phyloP scores from a whole-genome alignment of 2,888 invertebrate species.

The Rugalucina vietnamica region DNA sequence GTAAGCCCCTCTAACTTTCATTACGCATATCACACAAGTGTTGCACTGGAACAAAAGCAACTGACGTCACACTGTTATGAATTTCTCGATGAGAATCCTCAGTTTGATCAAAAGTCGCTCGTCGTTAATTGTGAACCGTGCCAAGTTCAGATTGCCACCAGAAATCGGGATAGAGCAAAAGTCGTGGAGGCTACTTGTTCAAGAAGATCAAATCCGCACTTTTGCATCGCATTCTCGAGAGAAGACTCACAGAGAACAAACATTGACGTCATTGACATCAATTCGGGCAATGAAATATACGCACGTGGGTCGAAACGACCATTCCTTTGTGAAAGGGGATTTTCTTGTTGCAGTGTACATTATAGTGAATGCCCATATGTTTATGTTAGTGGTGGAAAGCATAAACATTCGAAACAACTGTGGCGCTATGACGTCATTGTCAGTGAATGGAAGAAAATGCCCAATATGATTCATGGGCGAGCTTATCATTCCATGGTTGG shows the following conservation, averaged over 20 bases:
- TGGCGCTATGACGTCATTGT: constrained; percentile 1
- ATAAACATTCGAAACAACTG: constrained; percentile 6
- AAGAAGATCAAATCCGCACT: neutral
- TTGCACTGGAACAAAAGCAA: neutral
- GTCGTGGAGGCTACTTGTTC: neutral
- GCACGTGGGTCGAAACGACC: neutral
- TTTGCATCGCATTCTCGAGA: neutral
- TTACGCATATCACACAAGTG: neutral
- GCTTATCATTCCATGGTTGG: constrained; percentile 5
- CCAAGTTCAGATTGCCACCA: neutral
- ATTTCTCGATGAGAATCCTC: neutral
- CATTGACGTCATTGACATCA: neutral
- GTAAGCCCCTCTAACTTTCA: neutral
- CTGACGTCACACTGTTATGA: constrained; percentile 5
- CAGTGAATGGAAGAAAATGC: neutral
- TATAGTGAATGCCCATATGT: neutral
- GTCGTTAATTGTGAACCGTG: neutral
- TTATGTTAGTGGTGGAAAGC: neutral
- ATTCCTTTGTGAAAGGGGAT: neutral
- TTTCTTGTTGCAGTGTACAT: neutral
- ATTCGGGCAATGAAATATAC: neutral
- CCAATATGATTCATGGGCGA: neutral
- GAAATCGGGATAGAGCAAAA: neutral
- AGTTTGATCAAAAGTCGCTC: neutral
- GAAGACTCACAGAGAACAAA: neutral